Evolutionary conservation across 2,888 invertebrate genomes (phyloP), one percentile per base, ranked within the genome.

Genomic region (Chrysopilus asiliformis): DNA sequence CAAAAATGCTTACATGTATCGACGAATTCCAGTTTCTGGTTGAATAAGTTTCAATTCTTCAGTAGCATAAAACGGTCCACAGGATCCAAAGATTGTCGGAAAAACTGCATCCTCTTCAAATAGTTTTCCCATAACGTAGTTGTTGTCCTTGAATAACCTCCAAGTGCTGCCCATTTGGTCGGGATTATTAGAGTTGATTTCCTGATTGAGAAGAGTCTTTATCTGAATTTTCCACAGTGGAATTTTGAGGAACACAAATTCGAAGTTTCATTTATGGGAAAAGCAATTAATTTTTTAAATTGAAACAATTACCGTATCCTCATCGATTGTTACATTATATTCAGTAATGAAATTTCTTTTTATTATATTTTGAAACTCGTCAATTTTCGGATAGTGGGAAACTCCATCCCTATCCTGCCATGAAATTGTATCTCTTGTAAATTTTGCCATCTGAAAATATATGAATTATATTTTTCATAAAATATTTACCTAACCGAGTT

Each of bases 61-160:
- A 1, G 60, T 57, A 35, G 57, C 58, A 45, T 60, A 60, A 42
- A 55, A 58, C 6, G 59, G 59, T 3, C 60, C 60, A 29, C 60
- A 60, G 4, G 59, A 56, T 3, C 60, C 60, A 9, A 59, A 32
- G 3, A 60, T 56, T 1, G 55, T 52, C 9, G 60, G 61, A 40
- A 60, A 60, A 4, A 60, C 42, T 9, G 53, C 56, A 26, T 60
- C 61, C 34, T 60, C 61, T 38, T 60, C 60, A 35, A 56, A 60
- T 1, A 60, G 47, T 39, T 60, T 60, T 31, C 59, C 53, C 55
- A 60, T 58, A 57, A 60, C 56, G 29, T 60, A 60, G 38, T 60
- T 59, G 44, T 60, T 59, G 43, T 60, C 59, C 36, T 56, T 57
- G 39, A 60, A 60, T 33, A 60, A 41, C 2, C 58, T 45, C 60